Evolutionary conservation across 2,888 invertebrate species (phyloP).

Genomic region (Fragum whitleyi): DNA sequence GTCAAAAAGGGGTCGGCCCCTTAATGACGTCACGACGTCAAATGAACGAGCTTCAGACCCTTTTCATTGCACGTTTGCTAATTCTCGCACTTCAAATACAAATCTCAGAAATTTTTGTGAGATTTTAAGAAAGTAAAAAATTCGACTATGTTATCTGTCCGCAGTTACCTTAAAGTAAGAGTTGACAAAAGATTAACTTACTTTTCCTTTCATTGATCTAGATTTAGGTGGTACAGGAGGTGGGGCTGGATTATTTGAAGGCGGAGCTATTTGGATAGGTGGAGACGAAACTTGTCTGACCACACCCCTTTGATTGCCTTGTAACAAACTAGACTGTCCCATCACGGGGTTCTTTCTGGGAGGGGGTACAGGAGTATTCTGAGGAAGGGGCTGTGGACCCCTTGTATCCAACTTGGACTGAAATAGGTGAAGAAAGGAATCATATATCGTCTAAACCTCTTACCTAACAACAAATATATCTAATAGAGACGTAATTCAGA

Average conservation of each 20-base stretch:
- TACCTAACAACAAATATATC: too few species aligned
- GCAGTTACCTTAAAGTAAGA: too few species aligned
- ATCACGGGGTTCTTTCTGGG: conserved; percentile 67
- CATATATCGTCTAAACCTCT: too few species aligned
- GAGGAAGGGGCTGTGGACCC: conserved; percentile 47
- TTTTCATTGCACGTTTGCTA: too few species aligned
- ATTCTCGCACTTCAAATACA: too few species aligned
- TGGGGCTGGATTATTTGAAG: conserved; percentile 35
- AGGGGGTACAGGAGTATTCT: conserved; percentile 31
- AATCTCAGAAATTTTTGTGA: too few species aligned
- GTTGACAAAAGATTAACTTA: neutral
- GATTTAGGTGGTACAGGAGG: conserved; percentile 57
- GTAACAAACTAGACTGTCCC: conserved; percentile 70
- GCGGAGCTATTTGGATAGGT: conserved; percentile 39
- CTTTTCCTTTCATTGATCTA: conserved; percentile 11
- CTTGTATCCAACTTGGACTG: conserved; percentile 33
- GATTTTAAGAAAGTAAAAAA: too few species aligned
- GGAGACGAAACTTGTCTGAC: conserved; percentile 37
- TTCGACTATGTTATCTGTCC: too few species aligned
- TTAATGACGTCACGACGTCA: too few species aligned
- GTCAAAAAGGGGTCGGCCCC: too few species aligned
- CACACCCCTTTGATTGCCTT: conserved; percentile 37
- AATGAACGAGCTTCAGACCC: too few species aligned
- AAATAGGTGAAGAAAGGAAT: neutral
- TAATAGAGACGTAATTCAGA: too few species aligned